These are phyloP conservation scores for Lepetodrilus schrolli DNA, from an alignment of 2,888 invertebrate species.

Conservation along the genomic window DNA sequence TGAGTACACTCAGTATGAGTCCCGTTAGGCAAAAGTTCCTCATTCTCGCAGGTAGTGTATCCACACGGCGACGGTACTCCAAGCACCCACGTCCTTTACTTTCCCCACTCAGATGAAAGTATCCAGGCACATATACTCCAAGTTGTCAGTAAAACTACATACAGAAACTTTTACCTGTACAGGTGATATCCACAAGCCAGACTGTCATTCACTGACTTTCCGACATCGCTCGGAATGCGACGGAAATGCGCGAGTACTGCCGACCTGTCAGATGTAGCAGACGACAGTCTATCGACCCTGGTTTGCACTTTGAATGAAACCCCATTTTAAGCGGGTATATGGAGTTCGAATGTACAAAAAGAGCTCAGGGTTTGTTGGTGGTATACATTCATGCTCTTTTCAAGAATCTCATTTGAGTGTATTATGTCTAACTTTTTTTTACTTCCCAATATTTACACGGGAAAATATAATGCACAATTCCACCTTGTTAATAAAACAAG, in stretches of 20 bases:
- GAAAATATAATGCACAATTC: too few relatives aligned
- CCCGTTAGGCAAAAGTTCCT: not conserved
- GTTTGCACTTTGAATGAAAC: not conserved
- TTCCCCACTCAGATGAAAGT: slow-evolving; percentile 2
- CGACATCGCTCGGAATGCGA: slow-evolving; percentile 1
- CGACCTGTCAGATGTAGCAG: slow-evolving; percentile 4
- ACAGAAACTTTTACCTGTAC: slow-evolving; percentile 14
- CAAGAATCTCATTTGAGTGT: not conserved
- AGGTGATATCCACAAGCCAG: not conserved
- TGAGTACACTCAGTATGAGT: not conserved
- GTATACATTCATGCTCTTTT: not conserved
- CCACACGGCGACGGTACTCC: not conserved
- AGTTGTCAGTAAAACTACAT: slow-evolving; percentile 5
- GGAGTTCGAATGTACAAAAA: not conserved
- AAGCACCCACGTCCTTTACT: too few relatives aligned
- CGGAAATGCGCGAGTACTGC: not conserved
- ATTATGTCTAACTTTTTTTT: slow-evolving; percentile 3
- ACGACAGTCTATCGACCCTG: not conserved
- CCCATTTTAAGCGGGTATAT: not conserved
- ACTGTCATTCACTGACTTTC: slow-evolving; percentile 20
- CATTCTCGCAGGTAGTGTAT: not conserved
- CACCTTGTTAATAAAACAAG: too few relatives aligned
- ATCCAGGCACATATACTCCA: slow-evolving; percentile 14
- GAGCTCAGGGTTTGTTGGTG: not conserved
- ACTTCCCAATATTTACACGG: too few relatives aligned